A percentile compares a stretch with the other conserved stretches of the same genome.
phyloP scores from a whole-genome alignment of 1,140 invertebrate genomes.

The Scaptomyza graminum region DNA sequence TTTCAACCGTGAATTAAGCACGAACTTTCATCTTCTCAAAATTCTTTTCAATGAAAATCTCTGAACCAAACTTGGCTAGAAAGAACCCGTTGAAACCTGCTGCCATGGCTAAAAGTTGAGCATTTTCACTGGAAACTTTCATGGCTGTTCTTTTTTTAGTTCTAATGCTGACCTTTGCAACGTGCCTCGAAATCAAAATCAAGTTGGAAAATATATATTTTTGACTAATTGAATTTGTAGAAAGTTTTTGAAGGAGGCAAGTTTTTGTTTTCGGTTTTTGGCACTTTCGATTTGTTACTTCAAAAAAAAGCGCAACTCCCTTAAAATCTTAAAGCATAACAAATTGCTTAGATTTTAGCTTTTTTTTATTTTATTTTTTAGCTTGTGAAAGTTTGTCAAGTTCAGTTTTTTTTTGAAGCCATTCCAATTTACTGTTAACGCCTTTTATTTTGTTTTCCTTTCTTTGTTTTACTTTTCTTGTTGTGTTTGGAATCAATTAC shows the following conservation, averaged over 20 bases:
- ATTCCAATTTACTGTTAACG: conserved; percentile 52
- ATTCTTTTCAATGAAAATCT: conserved; percentile 63
- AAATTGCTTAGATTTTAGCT: conserved; percentile 1
- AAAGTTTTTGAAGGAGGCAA: conserved; percentile 43
- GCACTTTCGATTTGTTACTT: background rate
- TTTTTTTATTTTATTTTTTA: background rate
- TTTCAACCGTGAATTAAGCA: conserved; percentile 78
- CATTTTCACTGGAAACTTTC: conserved; percentile 48
- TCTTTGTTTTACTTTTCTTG: conserved; percentile 57
- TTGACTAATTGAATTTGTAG: conserved; percentile 44
- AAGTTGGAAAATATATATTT: conserved; percentile 47
- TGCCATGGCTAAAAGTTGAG: conserved; percentile 1
- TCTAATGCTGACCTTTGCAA: conserved; percentile 38
- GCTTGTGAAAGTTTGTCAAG: conserved; percentile 64
- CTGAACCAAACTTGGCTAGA: no score
- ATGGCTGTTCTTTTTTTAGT: conserved; percentile 49
- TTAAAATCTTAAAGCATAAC: conserved; percentile 14
- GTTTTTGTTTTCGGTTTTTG: conserved; percentile 14
- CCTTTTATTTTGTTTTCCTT: conserved; percentile 20
- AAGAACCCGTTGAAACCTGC: conserved; percentile 15
- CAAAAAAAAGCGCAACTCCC: background rate
- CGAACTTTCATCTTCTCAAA: conserved; percentile 80
- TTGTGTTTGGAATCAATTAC: conserved; percentile 34
- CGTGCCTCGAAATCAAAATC: conserved; percentile 46
- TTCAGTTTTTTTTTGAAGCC: conserved; percentile 4